Base-by-base conservation (phyloP, 2,888 invertebrate species). In the Branchellion lobata region DNA sequence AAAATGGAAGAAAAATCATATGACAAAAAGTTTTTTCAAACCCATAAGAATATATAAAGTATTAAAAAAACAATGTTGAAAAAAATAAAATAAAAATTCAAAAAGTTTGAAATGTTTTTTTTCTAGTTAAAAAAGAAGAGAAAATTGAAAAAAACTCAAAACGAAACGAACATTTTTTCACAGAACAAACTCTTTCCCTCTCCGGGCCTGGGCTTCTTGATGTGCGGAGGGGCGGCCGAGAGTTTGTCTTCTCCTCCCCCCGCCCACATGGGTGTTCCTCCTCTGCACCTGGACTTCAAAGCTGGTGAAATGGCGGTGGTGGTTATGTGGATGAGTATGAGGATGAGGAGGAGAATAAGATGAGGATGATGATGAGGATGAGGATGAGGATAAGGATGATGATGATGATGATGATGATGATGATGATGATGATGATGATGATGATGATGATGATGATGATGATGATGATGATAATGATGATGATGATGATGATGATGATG, bases 251-350 rank as follows among this genome's bases (percentile, higher is more conserved):
- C 65, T n/a, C 80, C 80, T 21, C 79, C 79, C 3, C 80, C 80
- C 18, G 80, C 80, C 18, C 80, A 80, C 71, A 80, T 80, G 80
- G 80, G 80, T 69, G 75, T 80, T n/a, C 71, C 80, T 40, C 76
- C 80, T n/a, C 71, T 80, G 31, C 76, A 76, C 40, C 40, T 80
- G 21, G 80, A 80, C 68, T 65, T 76, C 31, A 80, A 80, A 68
- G 69, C 68, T 65, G 80, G 80, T 80, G n/a, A n/a, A 31, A n/a
- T n/a, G n/a, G n/a, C n/a, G n/a, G n/a, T n/a, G n/a, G n/a, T n/a
- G n/a, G n/a, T n/a, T n/a, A n/a, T n/a, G n/a, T n/a, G n/a, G n/a
- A n/a, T n/a, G n/a, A n/a, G n/a, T n/a, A n/a, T n/a, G n/a, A n/a
- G n/a, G n/a, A n/a, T n/a, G n/a, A n/a, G n/a, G n/a, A n/a, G n/a